These are phyloP conservation scores for Brachionus angularis DNA, from an alignment of 1,140 invertebrate genomes.

Conservation along the genomic window DNA sequence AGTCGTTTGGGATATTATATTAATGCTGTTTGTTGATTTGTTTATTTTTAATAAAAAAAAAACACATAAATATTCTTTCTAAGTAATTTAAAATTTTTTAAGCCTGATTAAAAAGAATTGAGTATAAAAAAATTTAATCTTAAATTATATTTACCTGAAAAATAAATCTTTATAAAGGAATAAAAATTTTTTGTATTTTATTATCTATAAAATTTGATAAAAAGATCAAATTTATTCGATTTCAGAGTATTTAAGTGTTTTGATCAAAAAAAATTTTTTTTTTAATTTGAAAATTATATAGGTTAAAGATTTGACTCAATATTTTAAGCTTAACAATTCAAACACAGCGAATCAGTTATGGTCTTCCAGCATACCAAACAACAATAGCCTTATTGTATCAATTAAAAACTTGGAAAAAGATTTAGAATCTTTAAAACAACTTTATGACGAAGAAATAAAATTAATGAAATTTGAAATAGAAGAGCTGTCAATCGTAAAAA, in stretches of 20 bases:
- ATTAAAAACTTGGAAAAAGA: conserved; percentile 40
- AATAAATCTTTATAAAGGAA: no score
- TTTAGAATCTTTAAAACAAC: conserved; percentile 25
- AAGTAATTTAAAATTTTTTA: no score
- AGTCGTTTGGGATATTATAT: conserved; percentile 1
- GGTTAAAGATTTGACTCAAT: conserved; percentile 33
- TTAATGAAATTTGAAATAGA: conserved; percentile 37
- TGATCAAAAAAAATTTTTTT: no score
- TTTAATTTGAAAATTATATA: conserved; percentile 20
- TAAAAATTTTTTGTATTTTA: no score
- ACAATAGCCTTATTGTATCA: conserved; percentile 9
- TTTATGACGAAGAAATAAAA: conserved; percentile 30
- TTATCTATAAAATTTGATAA: no score
- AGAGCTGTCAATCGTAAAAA: conserved; percentile 35
- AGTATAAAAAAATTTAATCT: no score
- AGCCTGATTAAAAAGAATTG: no score
- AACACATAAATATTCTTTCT: no score
- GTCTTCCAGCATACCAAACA: conserved; percentile 2
- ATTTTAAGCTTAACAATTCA: conserved; percentile 15
- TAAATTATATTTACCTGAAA: no score
- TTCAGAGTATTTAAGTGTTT: no score
- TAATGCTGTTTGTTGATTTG: conserved; percentile 25
- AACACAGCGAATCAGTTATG: neutral
- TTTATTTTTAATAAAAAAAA: neutral
- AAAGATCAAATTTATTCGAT: no score